Evolutionary conservation across 2,113 vertebrate species (phyloP).

Genomic region (Eudyptes chrysolophus): DNA sequence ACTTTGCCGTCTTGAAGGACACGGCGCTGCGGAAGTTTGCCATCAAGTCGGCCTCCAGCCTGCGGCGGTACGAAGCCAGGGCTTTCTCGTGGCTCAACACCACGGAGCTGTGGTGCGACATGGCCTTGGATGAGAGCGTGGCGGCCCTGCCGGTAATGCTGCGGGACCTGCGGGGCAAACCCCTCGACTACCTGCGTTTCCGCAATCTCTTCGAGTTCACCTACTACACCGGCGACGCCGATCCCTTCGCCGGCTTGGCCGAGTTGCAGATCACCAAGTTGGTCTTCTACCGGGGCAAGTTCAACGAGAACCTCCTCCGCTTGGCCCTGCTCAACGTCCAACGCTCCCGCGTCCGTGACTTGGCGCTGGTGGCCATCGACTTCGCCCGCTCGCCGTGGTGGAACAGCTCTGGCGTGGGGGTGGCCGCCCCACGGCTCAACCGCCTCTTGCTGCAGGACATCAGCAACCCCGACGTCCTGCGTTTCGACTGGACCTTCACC

Average conservation of each 20-base stretch:
- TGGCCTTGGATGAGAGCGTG: conserved; percentile 74
- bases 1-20: conserved; percentile 71
- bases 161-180: conserved; percentile 74
- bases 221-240: conserved; percentile 70
- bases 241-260: conserved; percentile 76
- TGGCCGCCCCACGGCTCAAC: conserved; percentile 68
- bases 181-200: conserved; percentile 73
- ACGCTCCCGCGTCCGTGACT: conserved; percentile 36
- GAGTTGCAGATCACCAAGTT: conserved; percentile 56
- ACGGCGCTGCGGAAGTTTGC: conserved; percentile 71
- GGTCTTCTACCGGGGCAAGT: conserved; percentile 83
- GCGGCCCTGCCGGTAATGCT: conserved; percentile 68
- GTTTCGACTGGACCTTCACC: conserved; percentile 86
- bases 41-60: conserved; percentile 79
- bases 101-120: conserved; percentile 74
- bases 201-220: conserved; percentile 84
- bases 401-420: conserved; percentile 39
- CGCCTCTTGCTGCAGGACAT: conserved; percentile 79
- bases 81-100: conserved; percentile 76
- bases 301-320: conserved; percentile 81
- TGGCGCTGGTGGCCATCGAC: conserved; percentile 80
- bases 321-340: conserved; percentile 77
- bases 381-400: conserved; percentile 79
- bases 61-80: conserved; percentile 75
- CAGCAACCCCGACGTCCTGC: conserved; percentile 84